Conservation (phyloP, 2,797 vertebrate species). For the Gymnopithys bicolor region DNA sequence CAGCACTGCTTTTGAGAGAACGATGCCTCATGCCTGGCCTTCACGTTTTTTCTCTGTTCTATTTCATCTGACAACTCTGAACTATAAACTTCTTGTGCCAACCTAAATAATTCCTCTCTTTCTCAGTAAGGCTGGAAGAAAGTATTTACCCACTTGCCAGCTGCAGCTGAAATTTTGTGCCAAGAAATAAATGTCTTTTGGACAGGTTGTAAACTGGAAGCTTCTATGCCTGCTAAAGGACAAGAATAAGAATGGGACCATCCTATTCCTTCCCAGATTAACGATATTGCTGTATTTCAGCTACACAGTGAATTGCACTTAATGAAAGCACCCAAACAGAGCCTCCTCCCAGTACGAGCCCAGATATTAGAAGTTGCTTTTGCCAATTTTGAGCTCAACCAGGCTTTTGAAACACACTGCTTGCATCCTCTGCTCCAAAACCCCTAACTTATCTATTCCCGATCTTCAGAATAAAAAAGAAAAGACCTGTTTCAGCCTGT, state of each 20-base stretch:
- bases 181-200: conserved; percentile 61
- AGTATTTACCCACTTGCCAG: conserved; percentile 47
- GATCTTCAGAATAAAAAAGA: not conserved
- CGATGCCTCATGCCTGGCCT: not conserved
- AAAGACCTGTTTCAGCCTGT: not conserved
- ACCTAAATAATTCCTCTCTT: conserved; percentile 57
- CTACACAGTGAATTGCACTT: not conserved
- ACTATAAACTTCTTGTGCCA: conserved; percentile 54
- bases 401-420: not conserved
- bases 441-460: not conserved
- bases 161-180: conserved; percentile 39
- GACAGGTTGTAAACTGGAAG: conserved; percentile 51
- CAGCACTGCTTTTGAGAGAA: not conserved
- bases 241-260: conserved; percentile 7
- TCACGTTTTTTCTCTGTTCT: not conserved
- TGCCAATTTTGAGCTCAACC: not conserved
- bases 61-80: conserved; percentile 36
- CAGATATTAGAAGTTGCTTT: not conserved
- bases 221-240: conserved; percentile 8
- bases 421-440: not conserved
- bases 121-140: conserved; percentile 8
- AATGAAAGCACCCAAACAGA: not conserved
- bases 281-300: conserved; percentile 1
- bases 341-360: not conserved
- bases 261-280: not conserved